Evolutionary conservation across 2,888 invertebrate genomes (phyloP), one percentile per base, ranked within the genome.

Genomic region (Cremastinae sp.): DNA sequence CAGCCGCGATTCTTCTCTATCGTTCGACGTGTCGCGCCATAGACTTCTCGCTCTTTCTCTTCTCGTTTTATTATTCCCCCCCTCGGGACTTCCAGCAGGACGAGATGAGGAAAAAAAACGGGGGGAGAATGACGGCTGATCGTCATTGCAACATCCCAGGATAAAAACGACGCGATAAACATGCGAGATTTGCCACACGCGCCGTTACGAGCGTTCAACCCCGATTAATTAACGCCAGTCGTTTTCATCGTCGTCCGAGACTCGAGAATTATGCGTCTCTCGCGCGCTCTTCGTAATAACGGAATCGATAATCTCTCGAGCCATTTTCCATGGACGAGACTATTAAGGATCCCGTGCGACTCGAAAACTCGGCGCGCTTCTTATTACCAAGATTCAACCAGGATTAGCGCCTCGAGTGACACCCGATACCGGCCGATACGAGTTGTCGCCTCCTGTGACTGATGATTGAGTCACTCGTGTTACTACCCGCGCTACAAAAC

Each of bases 1-100:
- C 73, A 76, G 69, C 73, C 71, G 68, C 76, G 76, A 77, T 77
- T 77, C 73, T 77, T 77, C 69, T 66, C 41, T 65, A 38, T 68
- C 59, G 22, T 53, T 43, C 22, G 68, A 61, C 70, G 49, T 58
- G 62, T 69, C 62, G 69, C 69, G 62, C 20, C 49, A 45, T 49
- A 41, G 64, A 16, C 34, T 45, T 20, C 53, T 69, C 54, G n/a
- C n/a, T n/a, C n/a, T n/a, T n/a, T n/a, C 5, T 28, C 5, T 28
- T 28, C 28, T 28, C 28, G 5, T 28, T 28, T 28, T 28, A 5
- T 28, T 28, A n/a, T n/a, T n/a, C n/a, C n/a, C n/a, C 28, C 2
- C 5, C 28, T 28, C 28, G 2, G 5, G 28, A 3, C 28, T 5
- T 28, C 28, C 28, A 28, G 2, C 28, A 28, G 28, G 28, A 28